Percentiles rank a stretch among this genome's conserved stretches.
These are phyloP conservation scores for Ophraella communa DNA, from an alignment of 2,888 invertebrate species.

Conservation along the genomic window DNA sequence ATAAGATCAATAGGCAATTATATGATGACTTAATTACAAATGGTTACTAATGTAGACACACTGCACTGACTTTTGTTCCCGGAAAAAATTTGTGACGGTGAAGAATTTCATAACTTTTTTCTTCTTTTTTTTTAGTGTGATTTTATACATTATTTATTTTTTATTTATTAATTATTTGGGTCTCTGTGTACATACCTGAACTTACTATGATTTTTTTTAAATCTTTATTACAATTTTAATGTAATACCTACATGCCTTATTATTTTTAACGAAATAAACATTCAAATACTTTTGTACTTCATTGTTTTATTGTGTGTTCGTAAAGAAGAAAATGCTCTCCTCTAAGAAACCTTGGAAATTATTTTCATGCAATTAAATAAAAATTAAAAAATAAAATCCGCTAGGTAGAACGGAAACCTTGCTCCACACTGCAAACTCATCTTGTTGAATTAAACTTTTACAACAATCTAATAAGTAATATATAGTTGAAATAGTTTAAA, in stretches of 20 bases:
- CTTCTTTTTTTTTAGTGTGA: slow-evolving; percentile 29
- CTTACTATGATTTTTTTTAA: slow-evolving; percentile 31
- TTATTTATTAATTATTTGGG: slow-evolving; percentile 38
- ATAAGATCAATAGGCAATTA: not conserved
- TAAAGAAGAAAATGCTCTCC: no score
- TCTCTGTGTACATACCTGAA: slow-evolving; percentile 38
- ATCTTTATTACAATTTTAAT: slow-evolving; percentile 34
- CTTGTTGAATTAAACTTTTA: no score
- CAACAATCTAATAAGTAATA: no score
- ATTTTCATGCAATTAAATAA: no score
- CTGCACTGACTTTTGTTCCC: slow-evolving; percentile 33
- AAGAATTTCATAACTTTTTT: slow-evolving; percentile 29
- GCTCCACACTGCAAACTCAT: no score
- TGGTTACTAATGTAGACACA: not conserved
- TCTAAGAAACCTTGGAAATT: no score
- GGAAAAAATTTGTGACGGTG: slow-evolving; percentile 43
- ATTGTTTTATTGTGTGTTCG: not conserved
- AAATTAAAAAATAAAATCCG: no score
- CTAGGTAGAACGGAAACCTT: no score
- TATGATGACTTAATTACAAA: not conserved
- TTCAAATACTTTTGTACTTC: slow-evolving; percentile 11
- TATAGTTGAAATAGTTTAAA: no score
- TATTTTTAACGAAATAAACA: slow-evolving; percentile 36
- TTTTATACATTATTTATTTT: slow-evolving; percentile 38
- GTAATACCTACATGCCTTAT: slow-evolving; percentile 27